Evolutionary conservation across 2,113 vertebrate species (phyloP).

Genomic region (western clawed frog (Xenopus tropicalis)): DNA sequence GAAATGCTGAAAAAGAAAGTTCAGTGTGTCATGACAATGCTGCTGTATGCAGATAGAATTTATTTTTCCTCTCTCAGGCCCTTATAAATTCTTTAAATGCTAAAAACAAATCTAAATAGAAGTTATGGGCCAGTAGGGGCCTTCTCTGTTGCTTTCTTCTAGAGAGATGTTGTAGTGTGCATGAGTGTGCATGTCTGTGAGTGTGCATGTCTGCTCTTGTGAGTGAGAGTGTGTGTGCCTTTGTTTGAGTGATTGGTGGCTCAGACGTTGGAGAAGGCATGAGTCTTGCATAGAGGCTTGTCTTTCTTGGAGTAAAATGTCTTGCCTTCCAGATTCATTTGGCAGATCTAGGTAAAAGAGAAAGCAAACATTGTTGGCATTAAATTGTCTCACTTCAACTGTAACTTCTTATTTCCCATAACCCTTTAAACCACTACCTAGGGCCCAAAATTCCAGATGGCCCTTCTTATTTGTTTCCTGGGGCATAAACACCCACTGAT

Average conservation of each 20-base stretch:
- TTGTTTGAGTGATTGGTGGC: neutral
- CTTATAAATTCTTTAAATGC: neutral
- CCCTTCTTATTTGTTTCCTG: no score
- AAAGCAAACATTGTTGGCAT: neutral
- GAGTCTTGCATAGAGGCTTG: conserved; percentile 98
- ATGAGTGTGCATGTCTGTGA: conserved; percentile 30
- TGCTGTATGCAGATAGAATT: neutral
- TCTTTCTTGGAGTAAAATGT: conserved; percentile 99
- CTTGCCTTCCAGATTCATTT: conserved; percentile 98
- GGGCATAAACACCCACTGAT: no score
- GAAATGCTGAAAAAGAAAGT: neutral
- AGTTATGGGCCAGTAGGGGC: neutral
- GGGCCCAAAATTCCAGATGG: no score
- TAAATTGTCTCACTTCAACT: neutral
- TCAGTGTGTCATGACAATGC: neutral
- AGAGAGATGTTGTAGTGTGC: conserved; percentile 22
- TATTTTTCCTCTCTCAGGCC: neutral
- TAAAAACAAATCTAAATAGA: neutral
- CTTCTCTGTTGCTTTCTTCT: neutral
- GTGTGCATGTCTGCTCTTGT: conserved; percentile 57
- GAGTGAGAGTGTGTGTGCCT: conserved; percentile 48
- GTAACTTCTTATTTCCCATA: no score
- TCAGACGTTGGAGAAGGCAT: conserved; percentile 94
- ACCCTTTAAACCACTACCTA: no score
- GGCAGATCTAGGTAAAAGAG: conserved; percentile 80